Conservation (phyloP, 1,140 invertebrate species). For the Tetranychus urticae region DNA sequence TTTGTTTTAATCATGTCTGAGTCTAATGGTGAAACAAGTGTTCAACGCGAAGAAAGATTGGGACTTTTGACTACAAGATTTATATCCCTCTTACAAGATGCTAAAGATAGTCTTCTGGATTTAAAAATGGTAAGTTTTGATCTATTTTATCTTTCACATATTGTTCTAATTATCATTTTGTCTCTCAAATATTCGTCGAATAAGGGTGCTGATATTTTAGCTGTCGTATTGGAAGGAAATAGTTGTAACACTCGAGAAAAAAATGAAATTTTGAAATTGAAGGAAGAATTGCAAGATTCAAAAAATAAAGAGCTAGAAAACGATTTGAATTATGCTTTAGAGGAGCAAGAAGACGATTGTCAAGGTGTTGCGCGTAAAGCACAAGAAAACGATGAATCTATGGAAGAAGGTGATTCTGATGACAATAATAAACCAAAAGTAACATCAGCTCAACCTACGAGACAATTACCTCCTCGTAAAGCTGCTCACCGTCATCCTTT, state of each 20-base stretch:
- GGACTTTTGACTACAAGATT: conserved; percentile 88
- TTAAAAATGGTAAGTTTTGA: conserved; percentile 49
- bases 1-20: neutral
- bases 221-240: conserved; percentile 28
- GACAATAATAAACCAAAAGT: neutral
- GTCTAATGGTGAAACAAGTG: conserved; percentile 13
- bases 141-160: neutral
- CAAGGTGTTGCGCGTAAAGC: too few relatives aligned
- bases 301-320: conserved; percentile 21
- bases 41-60: conserved; percentile 61
- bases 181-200: too few relatives aligned
- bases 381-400: conserved; percentile 22
- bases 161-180: neutral
- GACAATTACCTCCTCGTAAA: neutral
- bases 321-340: conserved; percentile 18
- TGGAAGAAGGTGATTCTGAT: conserved; percentile 13
- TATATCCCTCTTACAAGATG: conserved; percentile 75
- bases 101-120: conserved; percentile 81
- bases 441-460: neutral
- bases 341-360: too few relatives aligned
- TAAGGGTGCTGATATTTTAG: conserved; percentile 69
- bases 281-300: too few relatives aligned
- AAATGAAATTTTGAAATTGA: too few relatives aligned
- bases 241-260: conserved; percentile 30
- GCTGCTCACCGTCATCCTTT: neutral